These are phyloP conservation scores for Prorops nasuta DNA, from an alignment of 1,140 invertebrate genomes.

Conservation along the genomic window DNA sequence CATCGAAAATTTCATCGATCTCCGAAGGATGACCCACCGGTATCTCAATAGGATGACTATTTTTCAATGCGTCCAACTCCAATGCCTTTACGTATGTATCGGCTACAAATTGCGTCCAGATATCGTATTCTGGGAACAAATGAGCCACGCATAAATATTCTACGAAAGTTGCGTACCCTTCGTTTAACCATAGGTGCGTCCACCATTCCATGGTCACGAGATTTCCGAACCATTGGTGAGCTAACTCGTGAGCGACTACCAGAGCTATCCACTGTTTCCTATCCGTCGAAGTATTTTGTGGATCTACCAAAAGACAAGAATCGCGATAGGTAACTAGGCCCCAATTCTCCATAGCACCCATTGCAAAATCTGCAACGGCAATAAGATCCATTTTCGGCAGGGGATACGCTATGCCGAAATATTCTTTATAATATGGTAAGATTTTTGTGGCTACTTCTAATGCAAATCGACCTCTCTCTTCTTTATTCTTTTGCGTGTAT, in stretches of 20 bases:
- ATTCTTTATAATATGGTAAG: slow-evolving; percentile 90
- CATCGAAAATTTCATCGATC: slow-evolving; percentile 94
- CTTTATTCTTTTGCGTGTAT: slow-evolving; percentile 89
- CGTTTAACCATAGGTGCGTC: slow-evolving; percentile 86
- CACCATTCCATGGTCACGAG: slow-evolving; percentile 92
- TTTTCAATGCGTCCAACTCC: slow-evolving; percentile 85
- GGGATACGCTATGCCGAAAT: slow-evolving; percentile 93
- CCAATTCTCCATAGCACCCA: slow-evolving; percentile 97
- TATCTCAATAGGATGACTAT: slow-evolving; percentile 89
- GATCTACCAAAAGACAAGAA: slow-evolving; percentile 80
- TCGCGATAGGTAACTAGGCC: slow-evolving; percentile 82
- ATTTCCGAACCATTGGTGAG: slow-evolving; percentile 89
- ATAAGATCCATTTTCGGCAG: slow-evolving; percentile 95
- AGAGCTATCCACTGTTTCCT: slow-evolving; percentile 85
- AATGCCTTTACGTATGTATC: slow-evolving; percentile 80
- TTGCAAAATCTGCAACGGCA: slow-evolving; percentile 89
- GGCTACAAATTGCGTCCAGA: slow-evolving; percentile 90
- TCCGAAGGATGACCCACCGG: slow-evolving; percentile 86
- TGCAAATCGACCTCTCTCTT: slow-evolving; percentile 89
- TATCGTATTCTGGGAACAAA: slow-evolving; percentile 88
- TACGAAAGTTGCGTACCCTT: slow-evolving; percentile 89
- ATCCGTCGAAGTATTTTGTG: slow-evolving; percentile 78
- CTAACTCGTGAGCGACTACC: slow-evolving; percentile 85
- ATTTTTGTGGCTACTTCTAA: slow-evolving; percentile 83
- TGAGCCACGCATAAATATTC: slow-evolving; percentile 85